A percentile compares a stretch with the other conserved stretches of the same genome.
phyloP scores from a whole-genome alignment of 2,888 invertebrate species.

The Leptinotarsa peninsularis region DNA sequence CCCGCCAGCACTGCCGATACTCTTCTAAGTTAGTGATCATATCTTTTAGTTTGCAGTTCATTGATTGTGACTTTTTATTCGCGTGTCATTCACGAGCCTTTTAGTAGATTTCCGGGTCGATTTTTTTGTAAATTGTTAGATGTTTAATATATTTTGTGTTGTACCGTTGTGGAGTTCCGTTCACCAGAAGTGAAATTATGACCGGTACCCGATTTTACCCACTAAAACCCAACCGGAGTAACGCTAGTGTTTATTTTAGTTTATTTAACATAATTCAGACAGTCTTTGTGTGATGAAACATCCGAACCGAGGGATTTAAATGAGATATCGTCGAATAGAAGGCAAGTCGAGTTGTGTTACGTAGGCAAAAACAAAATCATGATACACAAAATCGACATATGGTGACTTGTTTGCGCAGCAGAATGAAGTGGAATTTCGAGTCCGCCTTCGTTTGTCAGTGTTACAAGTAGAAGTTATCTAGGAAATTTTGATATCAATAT shows the following conservation, averaged over 20 bases:
- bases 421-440: conserved; percentile 24
- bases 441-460: conserved; percentile 36
- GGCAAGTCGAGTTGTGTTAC: conserved; percentile 56
- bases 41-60: conserved; percentile 11
- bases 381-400: background rate
- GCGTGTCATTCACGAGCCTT: background rate
- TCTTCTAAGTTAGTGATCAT: conserved; percentile 8
- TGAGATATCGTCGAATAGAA: conserved; percentile 44
- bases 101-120: conserved; percentile 1
- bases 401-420: conserved; percentile 23
- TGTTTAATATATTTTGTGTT: conserved; percentile 18
- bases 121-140: conserved; percentile 7
- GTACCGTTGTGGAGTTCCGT: conserved; percentile 31
- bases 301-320: conserved; percentile 21
- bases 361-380: conserved; percentile 29
- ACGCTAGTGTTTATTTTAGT: conserved; percentile 43
- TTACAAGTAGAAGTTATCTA: conserved; percentile 39
- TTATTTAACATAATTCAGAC: conserved; percentile 36
- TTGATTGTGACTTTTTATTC: conserved; percentile 8
- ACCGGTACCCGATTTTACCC: conserved; percentile 45
- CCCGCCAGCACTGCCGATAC: conserved; percentile 19
- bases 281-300: conserved; percentile 26
- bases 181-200: conserved; percentile 32
- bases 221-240: conserved; percentile 44
- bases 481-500: conserved; percentile 42